A percentile compares a stretch with the other conserved stretches of the same genome.
These are phyloP conservation scores for Ennomos erosarius DNA, from an alignment of 2,888 invertebrate genomes.

Conservation along the genomic window DNA sequence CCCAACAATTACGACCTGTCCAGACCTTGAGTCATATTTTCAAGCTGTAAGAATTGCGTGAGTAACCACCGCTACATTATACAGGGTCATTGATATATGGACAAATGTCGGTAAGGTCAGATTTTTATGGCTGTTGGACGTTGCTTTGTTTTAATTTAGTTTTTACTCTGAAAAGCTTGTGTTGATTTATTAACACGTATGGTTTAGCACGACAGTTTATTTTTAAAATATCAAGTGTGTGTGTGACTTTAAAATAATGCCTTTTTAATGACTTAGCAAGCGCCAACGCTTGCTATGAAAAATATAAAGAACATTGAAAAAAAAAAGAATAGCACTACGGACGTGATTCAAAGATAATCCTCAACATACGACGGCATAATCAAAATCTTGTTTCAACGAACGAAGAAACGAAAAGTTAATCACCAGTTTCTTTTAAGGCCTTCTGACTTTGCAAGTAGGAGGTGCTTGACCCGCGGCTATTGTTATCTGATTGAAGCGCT, in stretches of 20 bases:
- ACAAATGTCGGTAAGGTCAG: slow-evolving; percentile 34
- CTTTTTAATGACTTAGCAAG: too few species aligned
- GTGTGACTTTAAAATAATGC: too few species aligned
- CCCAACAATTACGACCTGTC: slow-evolving; percentile 35
- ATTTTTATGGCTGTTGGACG: slow-evolving; percentile 30
- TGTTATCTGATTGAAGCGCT: too few species aligned
- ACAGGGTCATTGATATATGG: slow-evolving; percentile 41
- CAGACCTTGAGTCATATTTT: slow-evolving; percentile 47
- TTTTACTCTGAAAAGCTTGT: slow-evolving; percentile 13
- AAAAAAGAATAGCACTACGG: too few species aligned
- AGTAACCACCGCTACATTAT: slow-evolving; percentile 30
- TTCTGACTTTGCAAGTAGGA: too few species aligned
- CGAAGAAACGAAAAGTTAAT: too few species aligned
- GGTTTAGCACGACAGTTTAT: slow-evolving; percentile 1
- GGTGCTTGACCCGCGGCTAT: too few species aligned
- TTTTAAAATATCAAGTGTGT: neutral
- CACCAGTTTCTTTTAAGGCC: too few species aligned
- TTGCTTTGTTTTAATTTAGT: slow-evolving; percentile 20
- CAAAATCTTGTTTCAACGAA: too few species aligned
- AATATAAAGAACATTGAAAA: too few species aligned
- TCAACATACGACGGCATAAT: too few species aligned
- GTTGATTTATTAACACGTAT: slow-evolving; percentile 3
- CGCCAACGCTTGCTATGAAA: neutral
- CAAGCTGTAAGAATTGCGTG: slow-evolving; percentile 43
- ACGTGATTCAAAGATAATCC: too few species aligned